These are phyloP conservation scores for Cynoglossus semilaevis DNA, from an alignment of 2,113 vertebrate species.

Conservation along the genomic window DNA sequence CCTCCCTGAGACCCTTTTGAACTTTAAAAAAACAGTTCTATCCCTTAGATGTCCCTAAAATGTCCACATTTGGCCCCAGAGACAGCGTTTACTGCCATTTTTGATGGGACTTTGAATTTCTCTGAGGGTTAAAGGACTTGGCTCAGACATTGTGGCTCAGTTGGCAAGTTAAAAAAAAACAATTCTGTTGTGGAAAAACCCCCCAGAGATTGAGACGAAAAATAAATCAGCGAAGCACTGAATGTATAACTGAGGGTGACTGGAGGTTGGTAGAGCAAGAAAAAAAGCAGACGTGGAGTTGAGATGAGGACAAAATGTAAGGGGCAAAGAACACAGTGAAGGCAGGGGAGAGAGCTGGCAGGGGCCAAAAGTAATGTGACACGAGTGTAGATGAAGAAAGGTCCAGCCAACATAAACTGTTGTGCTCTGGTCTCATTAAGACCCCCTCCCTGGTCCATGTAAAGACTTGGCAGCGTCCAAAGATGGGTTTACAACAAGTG, in stretches of 20 bases:
- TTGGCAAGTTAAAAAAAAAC: not conserved
- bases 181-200: not conserved
- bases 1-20: too few species aligned
- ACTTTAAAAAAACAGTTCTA: not conserved
- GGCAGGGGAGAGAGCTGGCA: conserved; percentile 8
- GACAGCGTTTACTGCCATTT: conserved; percentile 22
- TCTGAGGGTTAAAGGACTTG: not conserved
- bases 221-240: conserved; percentile 7
- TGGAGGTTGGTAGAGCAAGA: not conserved
- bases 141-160: not conserved
- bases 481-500: conserved; percentile 12
- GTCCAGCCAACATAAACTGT: conserved; percentile 60
- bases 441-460: conserved; percentile 2
- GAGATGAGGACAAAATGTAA: conserved; percentile 18
- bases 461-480: not conserved
- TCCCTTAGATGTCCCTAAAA: not conserved
- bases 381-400: conserved; percentile 16
- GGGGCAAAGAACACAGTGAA: not conserved
- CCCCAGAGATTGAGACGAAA: not conserved
- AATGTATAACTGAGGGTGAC: not conserved
- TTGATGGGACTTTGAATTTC: conserved; percentile 9
- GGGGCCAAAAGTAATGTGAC: conserved; percentile 9
- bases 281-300: conserved; percentile 17
- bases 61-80: conserved; percentile 3
- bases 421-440: conserved; percentile 32